These are phyloP conservation scores for Brachypteracias leptosomus DNA, from an alignment of 2,113 vertebrate species.

Conservation along the genomic window DNA sequence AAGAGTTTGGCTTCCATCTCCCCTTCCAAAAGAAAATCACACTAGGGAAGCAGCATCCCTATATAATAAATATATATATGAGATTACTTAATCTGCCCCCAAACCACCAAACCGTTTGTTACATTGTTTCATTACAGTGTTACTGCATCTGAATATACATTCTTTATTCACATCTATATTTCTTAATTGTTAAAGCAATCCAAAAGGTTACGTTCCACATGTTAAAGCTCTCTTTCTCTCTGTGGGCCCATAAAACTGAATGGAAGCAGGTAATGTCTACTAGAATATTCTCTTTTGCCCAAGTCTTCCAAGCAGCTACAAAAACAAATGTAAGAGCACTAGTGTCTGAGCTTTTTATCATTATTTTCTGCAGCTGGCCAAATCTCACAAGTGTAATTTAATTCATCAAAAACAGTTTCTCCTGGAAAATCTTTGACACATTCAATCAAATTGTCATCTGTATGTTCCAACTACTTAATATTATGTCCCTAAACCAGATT, in stretches of 20 bases:
- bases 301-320: conserved; percentile 6
- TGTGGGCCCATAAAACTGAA: conserved; percentile 52
- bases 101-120: background rate
- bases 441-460: background rate
- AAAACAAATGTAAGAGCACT: background rate
- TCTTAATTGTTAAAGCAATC: conserved; percentile 44
- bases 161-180: background rate
- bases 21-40: background rate
- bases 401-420: background rate
- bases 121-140: background rate
- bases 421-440: background rate
- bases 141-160: background rate
- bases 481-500: background rate
- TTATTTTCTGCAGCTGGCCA: conserved; percentile 9
- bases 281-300: conserved; percentile 17
- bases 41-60: background rate
- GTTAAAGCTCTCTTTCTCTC: conserved; percentile 25
- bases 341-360: background rate
- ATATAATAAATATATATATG: background rate
- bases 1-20: background rate
- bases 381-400: conserved; percentile 6
- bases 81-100: background rate
- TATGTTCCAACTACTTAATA: background rate
- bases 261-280: conserved; percentile 16
- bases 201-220: conserved; percentile 17